Evolutionary conservation across 1,140 invertebrate genomes (phyloP).

Genomic region (Melanaphis sacchari): DNA sequence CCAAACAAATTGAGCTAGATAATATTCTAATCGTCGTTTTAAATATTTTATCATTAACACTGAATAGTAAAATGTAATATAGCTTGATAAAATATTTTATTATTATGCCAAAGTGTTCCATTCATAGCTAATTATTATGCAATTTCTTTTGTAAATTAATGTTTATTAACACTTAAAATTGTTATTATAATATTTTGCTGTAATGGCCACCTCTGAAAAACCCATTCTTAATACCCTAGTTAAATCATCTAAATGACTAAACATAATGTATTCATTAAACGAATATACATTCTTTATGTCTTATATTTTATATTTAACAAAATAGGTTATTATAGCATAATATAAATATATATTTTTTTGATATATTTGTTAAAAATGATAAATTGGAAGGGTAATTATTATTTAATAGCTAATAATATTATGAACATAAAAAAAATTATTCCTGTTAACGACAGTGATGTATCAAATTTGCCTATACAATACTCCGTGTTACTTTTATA

Average conservation of each 20-base stretch:
- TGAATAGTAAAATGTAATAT: neutral
- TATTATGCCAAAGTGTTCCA: neutral
- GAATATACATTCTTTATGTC: neutral
- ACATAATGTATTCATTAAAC: neutral
- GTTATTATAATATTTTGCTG: neutral
- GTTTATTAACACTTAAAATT: neutral
- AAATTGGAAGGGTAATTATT: too few species aligned
- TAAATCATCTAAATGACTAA: neutral
- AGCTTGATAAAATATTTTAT: too few species aligned
- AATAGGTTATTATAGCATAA: neutral
- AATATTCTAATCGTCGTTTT: neutral
- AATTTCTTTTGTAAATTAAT: neutral
- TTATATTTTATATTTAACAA: neutral
- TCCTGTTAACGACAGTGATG: neutral
- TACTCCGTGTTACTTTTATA: conserved; percentile 3
- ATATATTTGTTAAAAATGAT: neutral
- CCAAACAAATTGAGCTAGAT: neutral
- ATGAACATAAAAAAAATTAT: neutral
- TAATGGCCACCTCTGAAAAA: too few species aligned
- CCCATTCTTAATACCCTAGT: neutral
- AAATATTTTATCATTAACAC: neutral
- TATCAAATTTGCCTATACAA: conserved; percentile 13
- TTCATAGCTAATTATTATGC: neutral
- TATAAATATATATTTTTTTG: neutral
- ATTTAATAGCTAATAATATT: too few species aligned